A percentile compares a stretch with the other conserved stretches of the same genome.
phyloP scores from a whole-genome alignment of 2,113 vertebrate species.

The Piprites chloris region DNA sequence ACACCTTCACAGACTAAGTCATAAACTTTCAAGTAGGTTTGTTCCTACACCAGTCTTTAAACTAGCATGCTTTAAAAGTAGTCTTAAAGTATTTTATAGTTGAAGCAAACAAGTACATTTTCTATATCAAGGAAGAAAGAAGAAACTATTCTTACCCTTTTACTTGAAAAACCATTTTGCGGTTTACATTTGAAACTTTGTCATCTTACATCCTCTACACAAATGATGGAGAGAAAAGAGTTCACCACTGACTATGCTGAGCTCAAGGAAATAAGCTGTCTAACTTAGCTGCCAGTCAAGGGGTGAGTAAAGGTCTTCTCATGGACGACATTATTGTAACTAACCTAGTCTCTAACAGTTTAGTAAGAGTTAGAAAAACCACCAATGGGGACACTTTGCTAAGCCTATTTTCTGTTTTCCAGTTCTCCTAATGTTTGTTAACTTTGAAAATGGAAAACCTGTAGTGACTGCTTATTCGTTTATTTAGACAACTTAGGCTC shows the following conservation, averaged over 20 bases:
- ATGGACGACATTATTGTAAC: neutral
- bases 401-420: neutral
- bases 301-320: neutral
- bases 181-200: neutral
- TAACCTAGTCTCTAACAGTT: neutral
- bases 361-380: neutral
- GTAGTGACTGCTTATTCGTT: neutral
- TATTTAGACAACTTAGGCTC: neutral
- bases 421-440: neutral
- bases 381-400: rapidly evolving
- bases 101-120: neutral
- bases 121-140: neutral
- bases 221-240: neutral
- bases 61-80: neutral
- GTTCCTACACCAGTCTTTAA: neutral
- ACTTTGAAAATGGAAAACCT: neutral
- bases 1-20: neutral
- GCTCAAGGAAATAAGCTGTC: neutral
- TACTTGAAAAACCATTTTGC: neutral
- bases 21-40: neutral
- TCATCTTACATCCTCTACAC: neutral
- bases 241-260: neutral
- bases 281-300: neutral
- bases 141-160: neutral
- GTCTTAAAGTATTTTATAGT: neutral